These are phyloP conservation scores for Arenaria interpres DNA, from an alignment of 2,113 vertebrate species.

Conservation along the genomic window DNA sequence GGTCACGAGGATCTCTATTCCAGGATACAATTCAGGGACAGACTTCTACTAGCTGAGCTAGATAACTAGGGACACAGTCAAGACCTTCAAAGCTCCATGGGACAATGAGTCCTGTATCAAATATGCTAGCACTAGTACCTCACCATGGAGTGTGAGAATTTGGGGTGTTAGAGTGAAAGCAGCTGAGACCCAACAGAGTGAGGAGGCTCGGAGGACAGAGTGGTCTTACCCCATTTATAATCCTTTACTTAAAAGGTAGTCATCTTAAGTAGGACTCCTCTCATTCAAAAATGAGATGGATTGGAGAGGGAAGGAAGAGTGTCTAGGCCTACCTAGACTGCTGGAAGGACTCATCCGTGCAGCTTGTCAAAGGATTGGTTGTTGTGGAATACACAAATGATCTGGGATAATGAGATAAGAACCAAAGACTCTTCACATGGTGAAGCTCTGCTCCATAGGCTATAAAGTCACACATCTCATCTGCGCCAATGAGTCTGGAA, in stretches of 20 bases:
- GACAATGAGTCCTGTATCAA: rapidly evolving
- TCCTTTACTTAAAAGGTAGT: neutral
- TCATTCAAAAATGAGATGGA: neutral
- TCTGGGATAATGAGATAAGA: neutral
- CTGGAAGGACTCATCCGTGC: neutral
- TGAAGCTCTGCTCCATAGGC: neutral
- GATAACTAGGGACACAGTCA: neutral
- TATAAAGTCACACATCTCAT: neutral
- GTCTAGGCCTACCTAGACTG: neutral
- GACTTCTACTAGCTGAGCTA: neutral
- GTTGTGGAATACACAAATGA: neutral
- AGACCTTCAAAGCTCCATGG: neutral
- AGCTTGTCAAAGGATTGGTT: neutral
- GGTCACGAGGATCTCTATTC: neutral
- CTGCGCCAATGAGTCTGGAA: neutral
- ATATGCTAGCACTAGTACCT: neutral
- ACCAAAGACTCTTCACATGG: neutral
- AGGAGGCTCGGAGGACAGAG: neutral
- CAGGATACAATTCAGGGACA: neutral
- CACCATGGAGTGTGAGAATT: neutral
- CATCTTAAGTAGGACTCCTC: neutral
- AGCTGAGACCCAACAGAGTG: neutral
- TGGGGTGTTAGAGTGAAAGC: neutral
- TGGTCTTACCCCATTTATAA: neutral
- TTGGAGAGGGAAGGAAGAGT: neutral